Evolutionary conservation across 2,113 vertebrate genomes (phyloP).

Genomic region (Gavia stellata): DNA sequence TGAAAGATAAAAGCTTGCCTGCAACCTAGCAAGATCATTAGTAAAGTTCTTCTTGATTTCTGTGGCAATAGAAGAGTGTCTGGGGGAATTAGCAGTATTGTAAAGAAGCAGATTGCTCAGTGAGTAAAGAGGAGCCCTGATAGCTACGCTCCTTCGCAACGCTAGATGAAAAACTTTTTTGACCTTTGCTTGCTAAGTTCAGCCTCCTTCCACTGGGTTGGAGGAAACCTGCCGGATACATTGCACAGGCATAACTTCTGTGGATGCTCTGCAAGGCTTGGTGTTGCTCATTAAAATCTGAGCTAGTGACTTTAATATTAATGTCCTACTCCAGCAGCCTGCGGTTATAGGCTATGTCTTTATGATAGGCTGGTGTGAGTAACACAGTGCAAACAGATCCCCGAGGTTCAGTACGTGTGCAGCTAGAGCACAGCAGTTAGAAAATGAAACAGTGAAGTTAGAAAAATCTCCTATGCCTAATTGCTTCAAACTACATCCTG

Average conservation of each 20-base stretch:
- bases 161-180: not conserved
- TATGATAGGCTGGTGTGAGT: not conserved
- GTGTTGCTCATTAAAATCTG: not conserved
- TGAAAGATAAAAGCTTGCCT: not conserved
- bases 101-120: not conserved
- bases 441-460: not conserved
- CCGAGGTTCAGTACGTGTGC: not conserved
- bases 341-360: not conserved
- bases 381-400: not conserved
- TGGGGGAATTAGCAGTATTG: not conserved
- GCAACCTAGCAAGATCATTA: not conserved
- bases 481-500: not conserved
- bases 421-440: not conserved
- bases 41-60: not conserved
- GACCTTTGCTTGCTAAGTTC: not conserved
- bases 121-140: not conserved
- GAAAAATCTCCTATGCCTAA: not conserved
- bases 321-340: not conserved
- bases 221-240: not conserved
- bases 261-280: not conserved
- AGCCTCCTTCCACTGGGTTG: not conserved
- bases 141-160: not conserved
- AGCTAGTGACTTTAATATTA: not conserved
- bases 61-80: not conserved
- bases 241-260: not conserved